These are phyloP conservation scores for Salarias fasciatus DNA, from an alignment of 2,797 vertebrate genomes.

Conservation along the genomic window DNA sequence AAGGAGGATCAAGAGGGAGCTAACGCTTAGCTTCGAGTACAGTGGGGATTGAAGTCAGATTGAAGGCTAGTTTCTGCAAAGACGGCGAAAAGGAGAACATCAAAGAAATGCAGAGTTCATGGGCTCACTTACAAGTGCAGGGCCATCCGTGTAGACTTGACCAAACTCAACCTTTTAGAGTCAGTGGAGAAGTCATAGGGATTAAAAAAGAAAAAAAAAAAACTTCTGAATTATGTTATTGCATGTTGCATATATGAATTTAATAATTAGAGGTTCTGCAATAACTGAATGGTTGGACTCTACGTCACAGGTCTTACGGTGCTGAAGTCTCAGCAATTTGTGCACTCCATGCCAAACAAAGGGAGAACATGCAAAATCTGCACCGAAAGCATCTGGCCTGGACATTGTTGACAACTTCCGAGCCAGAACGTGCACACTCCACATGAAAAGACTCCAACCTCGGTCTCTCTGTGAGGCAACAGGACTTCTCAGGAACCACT, in stretches of 20 bases:
- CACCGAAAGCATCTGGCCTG: too few species aligned
- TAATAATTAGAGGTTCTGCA: too few species aligned
- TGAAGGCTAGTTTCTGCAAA: constrained; percentile 65
- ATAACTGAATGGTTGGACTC: too few species aligned
- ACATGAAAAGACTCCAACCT: too few species aligned
- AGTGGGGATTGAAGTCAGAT: constrained; percentile 63
- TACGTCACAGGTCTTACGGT: too few species aligned
- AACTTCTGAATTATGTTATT: constrained; percentile 22
- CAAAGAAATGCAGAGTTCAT: constrained; percentile 70
- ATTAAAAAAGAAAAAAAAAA: constrained; percentile 21
- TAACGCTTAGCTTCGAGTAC: constrained; percentile 63
- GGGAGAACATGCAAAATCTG: too few species aligned
- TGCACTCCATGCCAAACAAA: too few species aligned
- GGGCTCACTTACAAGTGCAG: constrained; percentile 47
- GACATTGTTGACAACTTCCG: too few species aligned
- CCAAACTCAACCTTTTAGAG: constrained; percentile 38
- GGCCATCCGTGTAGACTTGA: constrained; percentile 34
- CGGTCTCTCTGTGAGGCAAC: too few species aligned
- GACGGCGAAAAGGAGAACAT: constrained; percentile 55
- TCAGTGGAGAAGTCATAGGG: constrained; percentile 21
- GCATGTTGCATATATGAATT: background rate
- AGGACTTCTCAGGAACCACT: too few species aligned
- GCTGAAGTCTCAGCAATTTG: too few species aligned
- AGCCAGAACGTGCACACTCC: too few species aligned
- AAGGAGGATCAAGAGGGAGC: constrained; percentile 70